phyloP scores from a whole-genome alignment of 1,140 invertebrate genomes.

The Rhopalosiphum padi region DNA sequence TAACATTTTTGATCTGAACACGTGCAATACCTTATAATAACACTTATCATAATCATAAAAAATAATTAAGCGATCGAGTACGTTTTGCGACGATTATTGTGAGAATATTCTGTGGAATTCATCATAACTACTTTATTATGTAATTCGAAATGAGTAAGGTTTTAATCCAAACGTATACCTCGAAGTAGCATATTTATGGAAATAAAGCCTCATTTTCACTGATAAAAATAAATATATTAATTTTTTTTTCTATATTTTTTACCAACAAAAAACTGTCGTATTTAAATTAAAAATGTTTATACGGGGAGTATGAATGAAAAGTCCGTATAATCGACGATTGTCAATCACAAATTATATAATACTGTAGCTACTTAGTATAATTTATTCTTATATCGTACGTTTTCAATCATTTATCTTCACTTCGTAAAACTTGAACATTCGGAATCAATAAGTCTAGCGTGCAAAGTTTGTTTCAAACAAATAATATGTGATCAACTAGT shows the following conservation, averaged over 20 bases:
- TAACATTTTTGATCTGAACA: not conserved
- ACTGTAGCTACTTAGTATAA: not conserved
- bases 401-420: not conserved
- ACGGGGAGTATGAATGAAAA: no score
- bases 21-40: not conserved
- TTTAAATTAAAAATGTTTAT: no score
- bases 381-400: not conserved
- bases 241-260: no score
- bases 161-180: no score
- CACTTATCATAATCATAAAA: not conserved
- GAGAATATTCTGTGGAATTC: no score
- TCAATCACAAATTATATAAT: not conserved
- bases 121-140: no score
- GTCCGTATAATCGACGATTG: no score
- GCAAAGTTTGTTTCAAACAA: not conserved
- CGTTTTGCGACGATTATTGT: not conserved
- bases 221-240: no score
- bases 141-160: no score
- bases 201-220: no score
- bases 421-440: not conserved
- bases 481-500: constrained; percentile 1
- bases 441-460: not conserved
- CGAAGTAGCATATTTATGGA: no score
- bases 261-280: no score
- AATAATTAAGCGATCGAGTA: not conserved